phyloP scores from a whole-genome alignment of 2,888 invertebrate genomes.

The Diadegma fenestrale region DNA sequence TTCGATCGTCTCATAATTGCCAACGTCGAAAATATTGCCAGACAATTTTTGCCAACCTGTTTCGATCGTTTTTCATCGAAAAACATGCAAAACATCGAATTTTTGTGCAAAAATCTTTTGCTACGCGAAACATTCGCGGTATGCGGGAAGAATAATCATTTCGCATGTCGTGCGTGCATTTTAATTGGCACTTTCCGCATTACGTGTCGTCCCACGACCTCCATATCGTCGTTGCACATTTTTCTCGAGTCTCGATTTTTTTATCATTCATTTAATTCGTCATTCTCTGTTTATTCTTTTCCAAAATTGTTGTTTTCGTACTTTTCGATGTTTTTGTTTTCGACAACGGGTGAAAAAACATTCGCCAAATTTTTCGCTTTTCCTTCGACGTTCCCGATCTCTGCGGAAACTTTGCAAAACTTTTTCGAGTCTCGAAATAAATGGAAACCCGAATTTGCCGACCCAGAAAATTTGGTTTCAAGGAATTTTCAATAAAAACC shows the following conservation, averaged over 20 bases:
- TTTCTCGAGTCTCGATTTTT: background rate
- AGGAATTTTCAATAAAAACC: background rate
- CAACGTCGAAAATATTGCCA: background rate
- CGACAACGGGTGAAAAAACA: background rate
- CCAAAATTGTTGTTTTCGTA: background rate
- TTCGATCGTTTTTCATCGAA: background rate
- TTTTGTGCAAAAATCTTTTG: background rate
- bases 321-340: background rate
- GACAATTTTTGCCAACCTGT: background rate
- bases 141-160: background rate
- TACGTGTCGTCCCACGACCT: constrained; percentile 33
- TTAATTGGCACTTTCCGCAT: constrained; percentile 54
- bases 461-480: background rate
- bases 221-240: constrained; percentile 1
- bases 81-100: background rate
- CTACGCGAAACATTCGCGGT: background rate
- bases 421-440: background rate
- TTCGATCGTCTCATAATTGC: background rate
- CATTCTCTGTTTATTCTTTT: constrained; percentile 1
- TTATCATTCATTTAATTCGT: background rate
- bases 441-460: background rate
- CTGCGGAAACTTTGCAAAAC: too few species aligned
- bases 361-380: background rate
- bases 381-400: background rate
- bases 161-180: constrained; percentile 2